Base-by-base conservation (phyloP, 2,797 vertebrate species). In the Tapera naevia region DNA sequence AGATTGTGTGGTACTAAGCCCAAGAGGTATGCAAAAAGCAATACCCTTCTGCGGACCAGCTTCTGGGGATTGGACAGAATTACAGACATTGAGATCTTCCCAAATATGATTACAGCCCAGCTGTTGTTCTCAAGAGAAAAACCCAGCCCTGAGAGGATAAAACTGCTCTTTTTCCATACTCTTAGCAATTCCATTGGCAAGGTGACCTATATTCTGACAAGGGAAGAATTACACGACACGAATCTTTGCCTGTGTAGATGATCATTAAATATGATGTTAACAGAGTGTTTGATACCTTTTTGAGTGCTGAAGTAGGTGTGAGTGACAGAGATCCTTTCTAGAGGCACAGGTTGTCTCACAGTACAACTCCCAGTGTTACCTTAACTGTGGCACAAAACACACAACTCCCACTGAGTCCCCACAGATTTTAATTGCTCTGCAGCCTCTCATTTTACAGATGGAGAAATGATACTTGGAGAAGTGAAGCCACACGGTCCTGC, bases 31-130 rank as follows among this genome's bases (percentile, higher is more conserved):
- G 82, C 53, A 92, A 91, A 93, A 88, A 91, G 37, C 54, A 80
- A 0, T 43, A 66, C 15, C 25, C 80, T 86, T 48, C 66, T 61
- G 7, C 50, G 87, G 80, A 80, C 64, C 60, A 89, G 90, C 80
- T 97, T 97, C 93, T 92, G 70, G 83, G 78, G 96, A 54, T 27
- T 69, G 71, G 91, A 93, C 89, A 95, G 80, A 95, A 92, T 95
- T 90, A 92, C 48, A 95, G 73, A 90, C 19, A 70, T 30, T 60
- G 75, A 69, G 91, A 93, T 89, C 80, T 85, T 96, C 69, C 41
- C 78, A 90, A 54, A 91, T 73, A 84, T 64, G 45, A 92, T 80
- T 74, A 80, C 46, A 72, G 75, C 33, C 73, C 41, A 91, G 33
- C 17, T 61, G 1, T 13, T 51, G 81, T 86, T 81, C 84, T 86